A percentile compares a stretch with the other conserved stretches of the same genome.
Conservation (phyloP, 2,888 invertebrate genomes). For the Chrysotoxum bicinctum region DNA sequence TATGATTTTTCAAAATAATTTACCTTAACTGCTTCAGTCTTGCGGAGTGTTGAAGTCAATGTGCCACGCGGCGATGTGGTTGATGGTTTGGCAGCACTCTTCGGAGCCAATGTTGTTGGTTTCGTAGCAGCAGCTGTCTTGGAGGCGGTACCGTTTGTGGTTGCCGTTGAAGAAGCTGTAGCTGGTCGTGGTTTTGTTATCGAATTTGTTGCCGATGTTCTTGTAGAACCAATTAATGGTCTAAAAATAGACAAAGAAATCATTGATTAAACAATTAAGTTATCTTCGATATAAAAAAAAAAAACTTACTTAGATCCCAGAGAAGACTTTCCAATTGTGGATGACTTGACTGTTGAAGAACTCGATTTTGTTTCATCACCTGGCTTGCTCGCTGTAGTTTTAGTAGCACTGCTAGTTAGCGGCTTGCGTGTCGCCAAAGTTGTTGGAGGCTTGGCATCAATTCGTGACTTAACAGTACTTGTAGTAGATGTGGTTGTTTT, state of each 20-base stretch:
- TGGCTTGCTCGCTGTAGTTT: constrained; percentile 50
- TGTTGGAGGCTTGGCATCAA: constrained; percentile 54
- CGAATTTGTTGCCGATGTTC: constrained; percentile 40
- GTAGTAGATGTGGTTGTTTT: constrained; percentile 49
- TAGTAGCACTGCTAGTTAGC: constrained; percentile 43
- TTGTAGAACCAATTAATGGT: constrained; percentile 43
- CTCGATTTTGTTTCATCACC: constrained; percentile 51
- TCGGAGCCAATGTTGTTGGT: constrained; percentile 59
- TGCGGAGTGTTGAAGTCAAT: constrained; percentile 78
- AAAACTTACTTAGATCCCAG: constrained; percentile 49
- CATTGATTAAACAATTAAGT: background rate
- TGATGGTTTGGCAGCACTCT: constrained; percentile 75
- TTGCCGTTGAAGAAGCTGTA: constrained; percentile 56
- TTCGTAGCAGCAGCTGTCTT: constrained; percentile 54
- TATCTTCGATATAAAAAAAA: background rate
- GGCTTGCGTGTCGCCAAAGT: constrained; percentile 57
- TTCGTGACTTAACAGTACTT: constrained; percentile 65
- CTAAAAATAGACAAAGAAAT: constrained; percentile 14
- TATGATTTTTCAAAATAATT: constrained; percentile 6
- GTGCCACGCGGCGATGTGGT: constrained; percentile 78
- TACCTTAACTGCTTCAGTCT: constrained; percentile 75
- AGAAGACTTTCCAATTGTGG: constrained; percentile 43
- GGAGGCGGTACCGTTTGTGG: constrained; percentile 49
- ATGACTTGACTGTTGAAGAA: constrained; percentile 47
- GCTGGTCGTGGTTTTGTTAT: constrained; percentile 64